Evolutionary conservation across 1,140 invertebrate species (phyloP).

Genomic region (Chelonus insularis): DNA sequence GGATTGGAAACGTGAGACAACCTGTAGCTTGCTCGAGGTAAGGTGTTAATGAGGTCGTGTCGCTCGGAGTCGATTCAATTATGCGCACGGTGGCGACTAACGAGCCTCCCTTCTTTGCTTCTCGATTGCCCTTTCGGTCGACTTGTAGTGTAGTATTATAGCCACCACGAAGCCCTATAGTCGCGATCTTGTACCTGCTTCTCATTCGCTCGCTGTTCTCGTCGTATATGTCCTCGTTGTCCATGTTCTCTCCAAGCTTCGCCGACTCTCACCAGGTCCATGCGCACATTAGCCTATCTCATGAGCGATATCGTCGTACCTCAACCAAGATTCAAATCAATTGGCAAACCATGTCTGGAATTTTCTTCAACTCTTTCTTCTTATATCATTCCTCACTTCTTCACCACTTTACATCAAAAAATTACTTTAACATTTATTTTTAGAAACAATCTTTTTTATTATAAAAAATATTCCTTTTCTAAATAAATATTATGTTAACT

Average conservation of each 20-base stretch:
- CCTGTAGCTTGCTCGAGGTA: conserved; percentile 54
- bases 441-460: no score
- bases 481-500: no score
- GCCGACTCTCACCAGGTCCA: conserved; percentile 12
- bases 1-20: conserved; percentile 55
- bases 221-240: conserved; percentile 2
- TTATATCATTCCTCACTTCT: background rate
- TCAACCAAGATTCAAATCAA: conserved; percentile 23
- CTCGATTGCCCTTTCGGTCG: conserved; percentile 48
- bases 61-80: conserved; percentile 59
- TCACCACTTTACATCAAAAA: background rate
- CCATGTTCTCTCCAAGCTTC: background rate
- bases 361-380: background rate
- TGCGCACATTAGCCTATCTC: conserved; percentile 34
- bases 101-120: conserved; percentile 40
- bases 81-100: conserved; percentile 56
- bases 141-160: conserved; percentile 33
- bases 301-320: conserved; percentile 28
- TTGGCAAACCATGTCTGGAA: conserved; percentile 16
- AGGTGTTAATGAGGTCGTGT: conserved; percentile 62
- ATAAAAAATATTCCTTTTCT: no score
- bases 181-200: conserved; percentile 44
- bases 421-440: no score
- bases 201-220: conserved; percentile 6
- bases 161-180: conserved; percentile 1